Evolutionary conservation across 2,888 invertebrate genomes (phyloP).

Genomic region (Icerya purchasi): DNA sequence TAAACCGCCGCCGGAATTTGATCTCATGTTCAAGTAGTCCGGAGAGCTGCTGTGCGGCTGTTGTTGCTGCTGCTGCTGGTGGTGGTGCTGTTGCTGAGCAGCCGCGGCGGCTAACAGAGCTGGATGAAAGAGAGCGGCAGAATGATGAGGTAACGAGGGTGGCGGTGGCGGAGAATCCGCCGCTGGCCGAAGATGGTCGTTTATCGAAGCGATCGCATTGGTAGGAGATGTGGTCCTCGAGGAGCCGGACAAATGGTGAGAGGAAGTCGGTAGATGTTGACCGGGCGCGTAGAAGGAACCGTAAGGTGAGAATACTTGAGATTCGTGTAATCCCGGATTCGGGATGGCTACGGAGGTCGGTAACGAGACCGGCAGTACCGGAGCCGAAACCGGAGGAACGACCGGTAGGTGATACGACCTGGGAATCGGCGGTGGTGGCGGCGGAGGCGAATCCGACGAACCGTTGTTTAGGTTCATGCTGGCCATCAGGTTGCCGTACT

Average conservation of each 20-base stretch:
- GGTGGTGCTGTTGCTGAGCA: constrained; percentile 9
- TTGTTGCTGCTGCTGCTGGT: not conserved
- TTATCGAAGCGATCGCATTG: no score
- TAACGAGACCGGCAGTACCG: constrained; percentile 68
- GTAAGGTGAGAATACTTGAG: constrained; percentile 79
- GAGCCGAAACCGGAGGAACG: constrained; percentile 46
- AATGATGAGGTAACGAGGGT: not conserved
- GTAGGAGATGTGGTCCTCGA: not conserved
- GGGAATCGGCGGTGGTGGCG: constrained; percentile 64
- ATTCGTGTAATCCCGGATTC: constrained; percentile 84
- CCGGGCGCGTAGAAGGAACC: constrained; percentile 63
- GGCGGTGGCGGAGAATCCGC: not conserved
- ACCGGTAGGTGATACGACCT: constrained; percentile 61
- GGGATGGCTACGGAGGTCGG: constrained; percentile 92
- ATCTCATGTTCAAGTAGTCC: constrained; percentile 50
- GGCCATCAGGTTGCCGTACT: not conserved
- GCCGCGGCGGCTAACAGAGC: not conserved
- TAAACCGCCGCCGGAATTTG: constrained; percentile 26
- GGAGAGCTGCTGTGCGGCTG: constrained; percentile 39
- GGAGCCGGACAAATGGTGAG: constrained; percentile 61
- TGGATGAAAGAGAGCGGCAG: not conserved
- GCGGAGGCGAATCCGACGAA: constrained; percentile 31
- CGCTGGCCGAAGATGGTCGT: not conserved
- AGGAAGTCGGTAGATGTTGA: constrained; percentile 56
- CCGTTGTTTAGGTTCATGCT: not conserved